Conservation (phyloP, 2,797 vertebrate species). For the Semaprochilodus insignis region DNA sequence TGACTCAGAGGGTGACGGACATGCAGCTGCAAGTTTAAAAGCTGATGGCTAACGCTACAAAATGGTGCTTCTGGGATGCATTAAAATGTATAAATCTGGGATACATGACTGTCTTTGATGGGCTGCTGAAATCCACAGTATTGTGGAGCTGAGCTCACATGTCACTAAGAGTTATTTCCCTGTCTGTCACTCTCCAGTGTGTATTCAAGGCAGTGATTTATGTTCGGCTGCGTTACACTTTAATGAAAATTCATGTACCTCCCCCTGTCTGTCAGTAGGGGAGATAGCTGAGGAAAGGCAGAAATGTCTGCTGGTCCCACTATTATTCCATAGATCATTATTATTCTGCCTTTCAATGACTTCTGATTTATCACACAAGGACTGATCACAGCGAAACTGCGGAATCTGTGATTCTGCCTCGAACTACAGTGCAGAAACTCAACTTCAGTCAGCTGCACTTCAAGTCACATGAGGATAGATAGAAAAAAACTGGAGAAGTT, state of each 20-base stretch:
- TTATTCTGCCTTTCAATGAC: slow-evolving; percentile 42
- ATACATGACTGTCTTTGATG: slow-evolving; percentile 60
- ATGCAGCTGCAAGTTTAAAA: slow-evolving; percentile 47
- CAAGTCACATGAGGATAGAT: slow-evolving; percentile 2
- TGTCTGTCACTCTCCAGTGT: slow-evolving; percentile 67
- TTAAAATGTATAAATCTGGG: slow-evolving; percentile 58
- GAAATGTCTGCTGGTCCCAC: slow-evolving; percentile 44
- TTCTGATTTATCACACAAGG: slow-evolving; percentile 32
- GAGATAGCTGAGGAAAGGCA: slow-evolving; percentile 51
- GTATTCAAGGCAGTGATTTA: slow-evolving; percentile 69
- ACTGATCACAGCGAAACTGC: slow-evolving; percentile 21
- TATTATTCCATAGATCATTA: slow-evolving; percentile 50
- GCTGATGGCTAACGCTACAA: slow-evolving; percentile 40
- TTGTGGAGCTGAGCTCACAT: slow-evolving; percentile 60
- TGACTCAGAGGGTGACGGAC: slow-evolving; percentile 16
- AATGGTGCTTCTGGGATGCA: slow-evolving; percentile 45
- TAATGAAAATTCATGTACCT: slow-evolving; percentile 70
- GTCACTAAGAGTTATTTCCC: slow-evolving; percentile 68
- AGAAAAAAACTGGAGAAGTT: neutral
- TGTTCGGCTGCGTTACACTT: slow-evolving; percentile 67
- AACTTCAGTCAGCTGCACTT: neutral
- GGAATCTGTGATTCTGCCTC: slow-evolving; percentile 26
- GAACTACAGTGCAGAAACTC: slow-evolving; percentile 4
- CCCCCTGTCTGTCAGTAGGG: slow-evolving; percentile 63
- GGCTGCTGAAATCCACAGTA: slow-evolving; percentile 56